Base-by-base conservation (phyloP, 2,797 vertebrate species). In the Oreochromis mossambicus region DNA sequence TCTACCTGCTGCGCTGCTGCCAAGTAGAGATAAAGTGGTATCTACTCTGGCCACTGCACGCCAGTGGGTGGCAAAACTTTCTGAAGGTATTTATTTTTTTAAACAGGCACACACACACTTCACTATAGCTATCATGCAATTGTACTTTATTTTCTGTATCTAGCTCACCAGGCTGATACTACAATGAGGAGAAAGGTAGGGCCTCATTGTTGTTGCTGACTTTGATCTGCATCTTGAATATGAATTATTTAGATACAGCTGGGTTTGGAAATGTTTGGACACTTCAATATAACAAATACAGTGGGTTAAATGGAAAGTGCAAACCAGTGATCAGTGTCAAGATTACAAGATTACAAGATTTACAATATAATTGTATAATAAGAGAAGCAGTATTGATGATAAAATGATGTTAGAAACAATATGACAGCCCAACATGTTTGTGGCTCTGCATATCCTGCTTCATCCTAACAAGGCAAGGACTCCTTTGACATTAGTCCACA, bases 11-110 rank as follows among this genome's bases (percentile, higher is more conserved):
- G 94, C 41, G 90, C 86, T 87, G 89, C 95, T 95, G 94, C 94
- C 89, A 90, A 92, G 91, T 90, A 88, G 80, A 94, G 94, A 95
- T 95, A 94, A 94, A 94, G 92, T 90, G 86, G 91, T 91, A 92
- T 94, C 93, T 92, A 52, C 87, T 89, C 86, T 77, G 86, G 81
- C 79, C 55, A 82, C 66, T 83, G 89, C 86, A 89, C 78, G 78
- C 88, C 68, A 55, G 89, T 91, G 88, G 93, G 93, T 84, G 88
- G 90, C 83, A 83, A 88, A 89, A 88, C 77, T 88, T 92, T 94
- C 81, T 80, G 56, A 86, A 83, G 84, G 79, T 83, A 38, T 63
- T 63, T 63, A 0, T 63, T 38, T 86, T 85, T 85, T 34, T 79
- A 78, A 88, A 88, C 70, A 58, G 32, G 55, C 36, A 38, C 34